These are phyloP conservation scores for Nothura maculosa DNA, from an alignment of 2,797 vertebrate species.

Conservation along the genomic window DNA sequence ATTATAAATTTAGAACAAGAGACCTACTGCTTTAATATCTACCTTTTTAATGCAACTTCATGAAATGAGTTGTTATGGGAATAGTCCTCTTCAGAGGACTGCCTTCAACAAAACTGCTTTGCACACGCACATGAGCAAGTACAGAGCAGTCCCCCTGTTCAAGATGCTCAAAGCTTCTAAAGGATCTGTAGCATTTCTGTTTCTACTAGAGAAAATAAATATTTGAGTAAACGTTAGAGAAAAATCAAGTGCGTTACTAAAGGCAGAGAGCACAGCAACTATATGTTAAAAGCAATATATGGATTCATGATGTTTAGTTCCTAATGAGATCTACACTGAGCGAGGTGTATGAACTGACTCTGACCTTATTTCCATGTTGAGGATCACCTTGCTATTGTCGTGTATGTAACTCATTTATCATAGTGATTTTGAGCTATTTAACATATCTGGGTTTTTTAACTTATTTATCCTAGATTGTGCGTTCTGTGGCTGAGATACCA, in stretches of 20 bases:
- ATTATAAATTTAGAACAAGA: not conserved
- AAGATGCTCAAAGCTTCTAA: not conserved
- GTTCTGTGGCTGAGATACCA: not conserved
- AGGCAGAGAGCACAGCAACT: not conserved
- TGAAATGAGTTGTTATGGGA: not conserved
- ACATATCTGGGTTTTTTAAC: not conserved
- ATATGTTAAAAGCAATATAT: not conserved
- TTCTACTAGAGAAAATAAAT: not conserved
- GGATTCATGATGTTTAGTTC: not conserved
- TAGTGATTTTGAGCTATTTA: no score
- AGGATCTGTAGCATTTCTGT: not conserved
- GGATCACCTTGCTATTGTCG: not conserved
- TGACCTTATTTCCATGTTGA: fast-evolving
- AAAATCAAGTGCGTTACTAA: not conserved
- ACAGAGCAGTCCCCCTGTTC: not conserved
- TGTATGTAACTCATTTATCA: not conserved
- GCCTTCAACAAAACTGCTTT: not conserved
- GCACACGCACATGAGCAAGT: not conserved
- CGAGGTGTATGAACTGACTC: not conserved
- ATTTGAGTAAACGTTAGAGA: not conserved
- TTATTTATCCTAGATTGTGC: not conserved
- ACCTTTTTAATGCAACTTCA: not conserved
- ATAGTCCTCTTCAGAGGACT: not conserved
- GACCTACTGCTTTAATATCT: not conserved
- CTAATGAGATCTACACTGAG: no score